Evolutionary conservation across 2,888 invertebrate genomes (phyloP), one percentile per base, ranked within the genome.

Genomic region (Embidobia sp.): DNA sequence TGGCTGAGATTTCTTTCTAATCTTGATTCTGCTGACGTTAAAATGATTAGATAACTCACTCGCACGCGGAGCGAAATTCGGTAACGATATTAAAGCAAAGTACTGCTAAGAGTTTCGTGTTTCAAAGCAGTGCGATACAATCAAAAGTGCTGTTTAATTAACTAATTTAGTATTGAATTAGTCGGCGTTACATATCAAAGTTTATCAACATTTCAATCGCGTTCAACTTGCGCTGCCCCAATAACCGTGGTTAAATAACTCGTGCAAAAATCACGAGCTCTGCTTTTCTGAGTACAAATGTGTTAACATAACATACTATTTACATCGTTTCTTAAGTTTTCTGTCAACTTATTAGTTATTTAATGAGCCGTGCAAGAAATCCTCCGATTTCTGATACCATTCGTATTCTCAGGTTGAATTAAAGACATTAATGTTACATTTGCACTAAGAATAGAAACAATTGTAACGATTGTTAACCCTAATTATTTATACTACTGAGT

Each of bases 21-120:
- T 70, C 70, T 61, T 51, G 59, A 70, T 70, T 70, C 70, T 61
- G 70, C 70, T 70, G 70, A 70, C 70, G 70, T 70, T 61, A 61
- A 61, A 70, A 61, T 70, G 48, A 70, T 61, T 61, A 70, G 70
- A 61, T 61, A 61, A 70, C 70, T 61, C 44, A 44, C 33, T 61
- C 18, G 59, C 42, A 42, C 42, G 31, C 22, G 37, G 22, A 22
- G 15, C 22, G 27, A 46, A 55, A 42, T 51, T 46, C 8, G 15
- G 44, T 33, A 53, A 42, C 15, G 19, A 44, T 44, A 53, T 44
- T 44, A 44, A 26, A 63, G 37, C 18, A 0, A 37, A 37, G 26
- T 33, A 11, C 61, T 26, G 27, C 33, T 16, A 35, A 35, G 37
- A 49, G 29, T 48, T 63, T 49, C 63, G 16, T 49, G 37, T 29